Evolutionary conservation across 2,113 vertebrate species (phyloP).

Genomic region (Oryzias celebensis): DNA sequence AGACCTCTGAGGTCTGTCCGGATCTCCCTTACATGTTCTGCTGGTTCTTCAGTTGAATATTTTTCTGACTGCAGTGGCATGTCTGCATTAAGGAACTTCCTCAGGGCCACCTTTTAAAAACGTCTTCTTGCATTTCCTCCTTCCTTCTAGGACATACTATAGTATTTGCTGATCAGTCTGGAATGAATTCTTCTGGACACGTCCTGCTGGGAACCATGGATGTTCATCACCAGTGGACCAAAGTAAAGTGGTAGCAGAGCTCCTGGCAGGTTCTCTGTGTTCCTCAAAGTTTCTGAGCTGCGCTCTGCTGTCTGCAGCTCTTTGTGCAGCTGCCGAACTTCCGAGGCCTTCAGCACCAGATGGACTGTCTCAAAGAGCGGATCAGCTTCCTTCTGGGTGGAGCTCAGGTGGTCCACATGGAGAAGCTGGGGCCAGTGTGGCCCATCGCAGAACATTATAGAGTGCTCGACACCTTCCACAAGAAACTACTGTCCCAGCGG

Average conservation of each 20-base stretch:
- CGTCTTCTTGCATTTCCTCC: background rate
- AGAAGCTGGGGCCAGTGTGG: constrained; percentile 82
- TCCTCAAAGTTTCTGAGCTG: background rate
- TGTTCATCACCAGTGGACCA: constrained; percentile 94
- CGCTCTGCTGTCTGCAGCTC: constrained; percentile 69
- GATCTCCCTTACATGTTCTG: no score
- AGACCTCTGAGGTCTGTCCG: background rate
- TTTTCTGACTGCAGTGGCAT: no score
- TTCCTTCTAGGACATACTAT: constrained; percentile 79
- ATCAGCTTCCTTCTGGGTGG: constrained; percentile 90
- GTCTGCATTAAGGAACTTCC: no score
- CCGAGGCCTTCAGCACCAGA: constrained; percentile 81
- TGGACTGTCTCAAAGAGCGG: constrained; percentile 83
- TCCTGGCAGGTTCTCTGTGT: background rate
- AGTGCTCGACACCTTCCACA: constrained; percentile 82
- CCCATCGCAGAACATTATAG: constrained; percentile 86
- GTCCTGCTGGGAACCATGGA: constrained; percentile 95
- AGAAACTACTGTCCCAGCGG: constrained; percentile 72
- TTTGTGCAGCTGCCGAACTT: constrained; percentile 87
- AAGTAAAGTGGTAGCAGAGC: constrained; percentile 75
- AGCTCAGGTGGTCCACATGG: constrained; percentile 83
- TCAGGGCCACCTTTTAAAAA: no score
- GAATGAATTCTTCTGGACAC: constrained; percentile 89
- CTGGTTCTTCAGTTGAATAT: no score
- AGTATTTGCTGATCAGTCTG: constrained; percentile 91